Conservation (phyloP, 1,140 invertebrate genomes). For the Euschistus heros region DNA sequence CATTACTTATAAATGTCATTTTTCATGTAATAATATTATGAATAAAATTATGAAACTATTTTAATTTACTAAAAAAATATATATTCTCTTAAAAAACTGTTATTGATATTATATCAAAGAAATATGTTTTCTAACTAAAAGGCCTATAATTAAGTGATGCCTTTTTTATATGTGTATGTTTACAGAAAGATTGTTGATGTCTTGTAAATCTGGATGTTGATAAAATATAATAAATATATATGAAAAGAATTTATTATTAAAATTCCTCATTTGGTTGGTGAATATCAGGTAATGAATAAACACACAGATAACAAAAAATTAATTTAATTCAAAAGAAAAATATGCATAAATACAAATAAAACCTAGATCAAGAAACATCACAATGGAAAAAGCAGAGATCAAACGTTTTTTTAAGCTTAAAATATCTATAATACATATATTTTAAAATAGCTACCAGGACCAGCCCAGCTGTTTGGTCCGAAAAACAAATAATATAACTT, state of each 20-base stretch:
- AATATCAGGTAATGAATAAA: background rate
- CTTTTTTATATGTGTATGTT: background rate
- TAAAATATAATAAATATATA: constrained; percentile 1
- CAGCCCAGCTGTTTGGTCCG: background rate
- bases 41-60: too few species aligned
- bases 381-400: constrained; percentile 7
- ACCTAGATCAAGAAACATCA: background rate
- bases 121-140: constrained; percentile 3
- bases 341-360: background rate
- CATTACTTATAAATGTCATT: too few species aligned
- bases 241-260: background rate
- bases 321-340: background rate
- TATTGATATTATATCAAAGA: background rate
- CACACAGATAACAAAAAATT: background rate
- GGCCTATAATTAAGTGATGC: constrained; percentile 6
- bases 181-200: background rate
- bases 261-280: background rate
- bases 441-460: background rate
- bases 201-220: background rate
- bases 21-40: too few species aligned
- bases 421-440: background rate
- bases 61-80: background rate
- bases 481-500: background rate
- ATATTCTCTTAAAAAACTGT: background rate
- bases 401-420: background rate